A percentile compares a stretch with the other conserved stretches of the same genome.
Evolutionary conservation across 2,888 invertebrate species (phyloP).

Genomic region (Mesorhabditis spiculigera): DNA sequence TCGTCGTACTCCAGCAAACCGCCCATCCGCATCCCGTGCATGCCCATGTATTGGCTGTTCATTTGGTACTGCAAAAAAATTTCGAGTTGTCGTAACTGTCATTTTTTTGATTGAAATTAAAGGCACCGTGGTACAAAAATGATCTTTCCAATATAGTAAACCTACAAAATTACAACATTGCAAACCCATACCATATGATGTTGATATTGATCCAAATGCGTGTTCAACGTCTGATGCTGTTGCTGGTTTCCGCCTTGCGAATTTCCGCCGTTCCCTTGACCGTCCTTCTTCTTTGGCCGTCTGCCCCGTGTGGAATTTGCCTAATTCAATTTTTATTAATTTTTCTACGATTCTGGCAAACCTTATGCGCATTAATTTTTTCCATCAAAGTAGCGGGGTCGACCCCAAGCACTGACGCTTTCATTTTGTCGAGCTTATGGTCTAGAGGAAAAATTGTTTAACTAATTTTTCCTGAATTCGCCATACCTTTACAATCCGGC

Average conservation of each 20-base stretch:
- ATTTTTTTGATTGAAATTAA: neutral
- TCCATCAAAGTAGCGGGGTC: conserved; percentile 32
- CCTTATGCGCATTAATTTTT: conserved; percentile 32
- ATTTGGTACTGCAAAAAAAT: neutral
- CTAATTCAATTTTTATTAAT: neutral
- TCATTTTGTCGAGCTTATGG: conserved; percentile 36
- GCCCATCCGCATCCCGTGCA: neutral
- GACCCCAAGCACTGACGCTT: conserved; percentile 38
- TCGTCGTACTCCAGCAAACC: conserved; percentile 3
- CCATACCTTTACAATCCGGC: conserved; percentile 31
- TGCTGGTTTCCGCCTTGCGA: neutral
- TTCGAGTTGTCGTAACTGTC: neutral
- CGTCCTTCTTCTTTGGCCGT: conserved; percentile 33
- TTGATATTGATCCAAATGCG: neutral
- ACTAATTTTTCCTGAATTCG: neutral
- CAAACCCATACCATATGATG: neutral
- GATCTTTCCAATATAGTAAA: too few species aligned
- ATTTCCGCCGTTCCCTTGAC: conserved; percentile 7
- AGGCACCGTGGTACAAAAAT: too few species aligned
- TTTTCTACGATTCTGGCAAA: neutral
- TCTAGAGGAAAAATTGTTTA: too few species aligned
- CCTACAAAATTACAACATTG: too few species aligned
- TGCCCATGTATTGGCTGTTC: neutral
- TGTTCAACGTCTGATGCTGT: neutral
- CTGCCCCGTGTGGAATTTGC: conserved; percentile 39